These are phyloP conservation scores for Flexamia atlantica DNA, from an alignment of 2,888 invertebrate genomes.

Conservation along the genomic window DNA sequence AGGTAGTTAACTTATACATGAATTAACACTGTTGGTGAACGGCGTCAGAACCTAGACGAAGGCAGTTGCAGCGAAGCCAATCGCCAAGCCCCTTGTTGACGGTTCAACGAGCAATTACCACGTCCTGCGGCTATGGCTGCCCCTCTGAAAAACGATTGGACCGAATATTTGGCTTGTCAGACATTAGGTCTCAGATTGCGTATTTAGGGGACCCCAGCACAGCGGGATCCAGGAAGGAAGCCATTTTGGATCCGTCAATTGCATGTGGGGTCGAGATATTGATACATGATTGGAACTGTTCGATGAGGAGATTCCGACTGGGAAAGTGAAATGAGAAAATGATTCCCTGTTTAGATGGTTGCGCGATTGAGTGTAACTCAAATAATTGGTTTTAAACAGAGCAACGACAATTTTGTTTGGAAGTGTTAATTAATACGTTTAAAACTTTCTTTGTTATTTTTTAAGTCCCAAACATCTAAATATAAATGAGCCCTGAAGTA, in stretches of 20 bases:
- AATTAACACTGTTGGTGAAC: too few species aligned
- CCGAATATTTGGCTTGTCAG: conserved; percentile 62
- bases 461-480: too few species aligned
- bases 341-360: neutral
- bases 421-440: too few species aligned
- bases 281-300: conserved; percentile 53
- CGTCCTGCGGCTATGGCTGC: conserved; percentile 38
- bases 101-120: conserved; percentile 47
- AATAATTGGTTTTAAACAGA: too few species aligned
- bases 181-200: conserved; percentile 49
- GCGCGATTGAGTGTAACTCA: neutral
- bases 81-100: neutral
- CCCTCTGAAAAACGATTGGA: conserved; percentile 58
- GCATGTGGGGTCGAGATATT: conserved; percentile 53
- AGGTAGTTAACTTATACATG: too few species aligned
- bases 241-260: conserved; percentile 56
- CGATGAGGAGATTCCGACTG: neutral
- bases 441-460: too few species aligned
- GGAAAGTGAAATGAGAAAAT: neutral
- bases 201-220: conserved; percentile 29
- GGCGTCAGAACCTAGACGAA: too few species aligned
- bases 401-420: too few species aligned
- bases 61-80: conserved; percentile 27
- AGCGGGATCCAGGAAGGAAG: conserved; percentile 47
- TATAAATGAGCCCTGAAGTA: too few species aligned